Evolutionary conservation across 2,888 invertebrate species (phyloP).

Genomic region (Eremobia ochroleuca): DNA sequence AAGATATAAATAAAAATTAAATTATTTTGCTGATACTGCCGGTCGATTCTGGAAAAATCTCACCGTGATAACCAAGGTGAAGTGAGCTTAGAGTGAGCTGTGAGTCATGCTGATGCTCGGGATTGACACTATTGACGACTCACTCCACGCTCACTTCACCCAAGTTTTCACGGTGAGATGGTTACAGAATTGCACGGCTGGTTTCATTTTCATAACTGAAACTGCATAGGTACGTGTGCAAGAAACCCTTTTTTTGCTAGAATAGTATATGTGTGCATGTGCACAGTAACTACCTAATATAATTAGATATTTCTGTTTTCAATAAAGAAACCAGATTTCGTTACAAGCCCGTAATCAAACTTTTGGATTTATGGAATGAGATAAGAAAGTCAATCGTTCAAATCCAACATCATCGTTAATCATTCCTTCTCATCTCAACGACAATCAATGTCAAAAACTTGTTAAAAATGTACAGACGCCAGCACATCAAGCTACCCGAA

Average conservation of each 20-base stretch:
- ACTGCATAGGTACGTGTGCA: neutral
- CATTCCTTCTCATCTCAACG: neutral
- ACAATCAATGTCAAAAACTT: neutral
- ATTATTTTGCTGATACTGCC: neutral
- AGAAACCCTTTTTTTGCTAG: neutral
- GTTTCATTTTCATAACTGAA: neutral
- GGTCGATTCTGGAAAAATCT: too few relatives aligned
- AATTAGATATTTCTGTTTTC: neutral
- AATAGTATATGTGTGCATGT: neutral
- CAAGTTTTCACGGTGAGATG: too few relatives aligned
- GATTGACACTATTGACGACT: too few relatives aligned
- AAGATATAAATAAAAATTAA: neutral
- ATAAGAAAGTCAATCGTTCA: neutral
- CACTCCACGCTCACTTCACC: too few relatives aligned
- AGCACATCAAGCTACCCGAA: too few relatives aligned
- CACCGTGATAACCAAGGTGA: too few relatives aligned
- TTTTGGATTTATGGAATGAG: neutral
- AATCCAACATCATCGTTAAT: neutral
- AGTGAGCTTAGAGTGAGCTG: too few relatives aligned
- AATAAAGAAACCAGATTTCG: neutral
- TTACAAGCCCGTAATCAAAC: neutral
- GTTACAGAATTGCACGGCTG: too few relatives aligned
- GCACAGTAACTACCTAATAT: neutral
- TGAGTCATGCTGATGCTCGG: too few relatives aligned
- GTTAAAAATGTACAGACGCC: neutral